Evolutionary conservation across 2,113 vertebrate species (phyloP), one percentile per base, ranked within the genome.

Genomic region (Thomomys bottae): DNA sequence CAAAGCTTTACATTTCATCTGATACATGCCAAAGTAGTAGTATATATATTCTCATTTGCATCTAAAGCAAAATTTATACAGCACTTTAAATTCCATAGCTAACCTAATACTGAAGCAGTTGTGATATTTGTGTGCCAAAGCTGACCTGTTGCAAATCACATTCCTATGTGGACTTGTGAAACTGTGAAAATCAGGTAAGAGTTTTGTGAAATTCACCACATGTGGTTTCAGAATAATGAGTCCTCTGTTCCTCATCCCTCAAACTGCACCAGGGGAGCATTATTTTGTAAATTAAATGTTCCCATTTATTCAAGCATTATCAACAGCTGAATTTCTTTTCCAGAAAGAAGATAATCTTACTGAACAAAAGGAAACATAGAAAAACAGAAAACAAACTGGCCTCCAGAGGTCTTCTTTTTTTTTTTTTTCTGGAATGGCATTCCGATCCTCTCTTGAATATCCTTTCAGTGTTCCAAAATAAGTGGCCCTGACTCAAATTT

Each of bases 51-150:
- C 26, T 64, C 15, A 70, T 36, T 57, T 78, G 64, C 64, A 84
- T 66, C 42, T 40, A 80, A 86, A 86, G 61, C 42, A 91, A 80
- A 84, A 59, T 78, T 89, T 59, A 88, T 42, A 64, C 40, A 59
- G 82, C 67, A 88, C 71, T 83, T 75, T 79, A 82, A 92, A 79
- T 88, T 26, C 38, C 14, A 92, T 38, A 9, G 32, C 28, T 49
- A 49, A 34, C 11, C 28, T 61, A 71, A 17, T 1, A 59, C 23
- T 24, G 26, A 88, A 64, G 45, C 15, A 23, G 79, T 92, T 82
- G 24, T 88, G 38, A 67, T n/a, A 63, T 63, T 6, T 84, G 15
- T 59, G 30, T 66, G 38, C 12, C n/a, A 14, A 8, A 75, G 15
- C 8, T 36, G 26, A 63, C 70, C 68, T 63, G 5, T 12, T 81